Evolutionary conservation across 2,113 vertebrate species (phyloP).

Genomic region (Melanocharis versteri): DNA sequence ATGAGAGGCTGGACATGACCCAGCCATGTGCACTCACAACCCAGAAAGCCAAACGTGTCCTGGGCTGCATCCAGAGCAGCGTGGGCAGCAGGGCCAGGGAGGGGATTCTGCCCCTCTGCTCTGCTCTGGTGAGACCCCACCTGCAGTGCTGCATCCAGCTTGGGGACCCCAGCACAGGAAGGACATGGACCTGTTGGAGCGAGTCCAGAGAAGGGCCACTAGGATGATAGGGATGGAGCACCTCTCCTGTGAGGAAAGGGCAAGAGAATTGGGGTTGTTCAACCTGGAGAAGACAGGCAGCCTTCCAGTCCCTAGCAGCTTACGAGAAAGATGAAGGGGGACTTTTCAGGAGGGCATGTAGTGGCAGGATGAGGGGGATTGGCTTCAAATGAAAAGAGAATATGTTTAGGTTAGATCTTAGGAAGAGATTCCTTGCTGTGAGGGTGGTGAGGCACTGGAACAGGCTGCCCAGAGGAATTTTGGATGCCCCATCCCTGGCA

Average conservation of each 20-base stretch:
- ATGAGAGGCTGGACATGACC: not conserved
- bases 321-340: not conserved
- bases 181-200: accelerated
- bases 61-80: accelerated
- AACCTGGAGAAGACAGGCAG: not conserved
- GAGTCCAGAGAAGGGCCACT: not conserved
- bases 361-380: not conserved
- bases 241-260: not conserved
- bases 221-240: not conserved
- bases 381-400: not conserved
- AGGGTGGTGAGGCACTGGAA: not conserved
- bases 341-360: not conserved
- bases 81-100: not conserved
- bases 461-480: not conserved
- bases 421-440: not conserved
- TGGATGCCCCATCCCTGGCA: not conserved
- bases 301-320: not conserved
- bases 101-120: not conserved
- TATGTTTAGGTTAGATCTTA: not conserved
- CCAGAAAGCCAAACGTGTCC: not conserved
- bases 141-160: accelerated
- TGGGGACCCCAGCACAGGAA: not conserved
- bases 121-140: not conserved
- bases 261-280: not conserved
- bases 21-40: not conserved